phyloP scores from a whole-genome alignment of 2,113 vertebrate genomes.

The Chaenogobius annularis region DNA sequence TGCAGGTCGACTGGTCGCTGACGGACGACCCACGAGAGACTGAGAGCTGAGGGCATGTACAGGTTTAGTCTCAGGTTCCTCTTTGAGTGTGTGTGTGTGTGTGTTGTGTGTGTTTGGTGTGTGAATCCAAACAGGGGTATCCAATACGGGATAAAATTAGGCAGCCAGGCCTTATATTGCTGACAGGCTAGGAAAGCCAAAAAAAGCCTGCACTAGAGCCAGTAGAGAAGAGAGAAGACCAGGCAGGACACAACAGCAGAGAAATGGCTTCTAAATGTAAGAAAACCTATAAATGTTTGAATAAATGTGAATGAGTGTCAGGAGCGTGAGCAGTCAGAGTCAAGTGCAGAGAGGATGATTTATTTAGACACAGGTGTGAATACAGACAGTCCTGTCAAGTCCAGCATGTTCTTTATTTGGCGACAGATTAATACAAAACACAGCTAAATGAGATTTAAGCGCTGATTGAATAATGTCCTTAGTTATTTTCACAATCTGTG shows the following conservation, averaged over 20 bases:
- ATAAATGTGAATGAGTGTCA: constrained; percentile 15
- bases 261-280: constrained; percentile 80
- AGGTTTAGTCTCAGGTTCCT: constrained; percentile 72
- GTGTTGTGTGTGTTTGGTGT: too few species aligned
- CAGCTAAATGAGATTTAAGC: constrained; percentile 30
- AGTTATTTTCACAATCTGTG: constrained; percentile 9
- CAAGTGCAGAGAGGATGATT: constrained; percentile 13
- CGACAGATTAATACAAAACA: constrained; percentile 35
- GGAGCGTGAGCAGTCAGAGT: constrained; percentile 16
- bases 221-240: constrained; percentile 51
- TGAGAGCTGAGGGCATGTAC: constrained; percentile 56
- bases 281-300: constrained; percentile 48
- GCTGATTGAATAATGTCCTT: constrained; percentile 35
- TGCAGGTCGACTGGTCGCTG: constrained; percentile 25
- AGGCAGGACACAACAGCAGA: constrained; percentile 42
- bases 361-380: constrained; percentile 31
- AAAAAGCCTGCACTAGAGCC: constrained; percentile 72
- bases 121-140: constrained; percentile 67
- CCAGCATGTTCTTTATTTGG: constrained; percentile 38
- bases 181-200: constrained; percentile 75
- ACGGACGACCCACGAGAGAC: constrained; percentile 36
- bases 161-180: constrained; percentile 73
- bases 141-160: constrained; percentile 81
- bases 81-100: constrained; percentile 37
- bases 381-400: constrained; percentile 19